Base-by-base conservation (phyloP, 2,797 vertebrate genomes). In the Xenopus petersii region DNA sequence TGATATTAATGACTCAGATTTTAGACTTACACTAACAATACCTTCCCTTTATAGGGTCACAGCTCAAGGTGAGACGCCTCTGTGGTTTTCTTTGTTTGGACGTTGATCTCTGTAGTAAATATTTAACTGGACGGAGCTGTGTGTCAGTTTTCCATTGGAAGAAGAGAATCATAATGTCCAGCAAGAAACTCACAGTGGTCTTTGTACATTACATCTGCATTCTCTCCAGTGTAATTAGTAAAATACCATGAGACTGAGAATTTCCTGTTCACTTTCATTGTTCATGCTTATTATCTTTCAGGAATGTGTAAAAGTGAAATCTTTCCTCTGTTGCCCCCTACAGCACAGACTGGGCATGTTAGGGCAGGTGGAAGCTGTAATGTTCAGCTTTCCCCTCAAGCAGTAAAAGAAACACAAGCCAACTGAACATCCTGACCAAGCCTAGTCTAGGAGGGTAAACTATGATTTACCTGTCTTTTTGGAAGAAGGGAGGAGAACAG, bases 71-170 rank as follows among this genome's bases (percentile, higher is more conserved):
- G 58, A 74, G 30, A 16, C 55, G 10, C 17, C 12, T 61, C 60
- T 71, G 49, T 59, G 68, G 60, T 60, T 49, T 16, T 65, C 60
- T 58, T 15, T 24, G 46, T 74, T 62, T 74, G 64, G 61, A 74
- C 66, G 26, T 70, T 79, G 66, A 55, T 70, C 71, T 42, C 49
- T 70, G 49, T 61, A 51, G 76, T 79, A 71, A 79, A 79, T 79
- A 46, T 79, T 74, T 79, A 79, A 79, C 76, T n/a, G 60, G 5
- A 42, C 30, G 12, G 26, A 36, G 51, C 58, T 46, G 56, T 36
- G 21, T 64, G 61, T 16, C 51, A 59, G 47, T 48, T 9, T 10
- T 68, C 30, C 42, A 30, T 26, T 58, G 55, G 55, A 16, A 56
- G 11, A 15, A 51, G 9, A 10, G 11, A 56, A 56, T 5, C 1